Conservation (phyloP, 2,888 invertebrate genomes). For the Melinopterus prodromus region DNA sequence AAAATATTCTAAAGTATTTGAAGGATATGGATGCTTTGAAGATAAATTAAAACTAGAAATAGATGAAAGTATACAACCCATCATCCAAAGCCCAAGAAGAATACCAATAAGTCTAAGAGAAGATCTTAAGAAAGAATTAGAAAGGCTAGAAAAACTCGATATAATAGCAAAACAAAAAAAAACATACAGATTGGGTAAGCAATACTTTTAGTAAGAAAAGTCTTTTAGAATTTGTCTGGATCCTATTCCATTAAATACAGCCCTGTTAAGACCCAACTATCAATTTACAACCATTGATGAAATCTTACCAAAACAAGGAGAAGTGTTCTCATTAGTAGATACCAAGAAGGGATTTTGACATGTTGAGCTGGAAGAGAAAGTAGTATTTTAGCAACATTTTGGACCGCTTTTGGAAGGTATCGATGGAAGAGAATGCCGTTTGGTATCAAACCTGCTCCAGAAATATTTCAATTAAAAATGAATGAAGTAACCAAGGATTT, state of each 20-base stretch:
- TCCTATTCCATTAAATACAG: no score
- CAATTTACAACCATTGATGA: no score
- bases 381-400: constrained; percentile 34
- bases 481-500: no score
- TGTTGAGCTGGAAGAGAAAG: constrained; percentile 29
- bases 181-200: constrained; percentile 13
- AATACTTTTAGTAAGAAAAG: no score
- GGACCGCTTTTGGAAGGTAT: constrained; percentile 22
- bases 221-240: constrained; percentile 29
- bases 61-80: constrained; percentile 28
- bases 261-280: no score
- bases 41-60: constrained; percentile 35
- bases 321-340: no score
- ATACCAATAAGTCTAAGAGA: background rate
- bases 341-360: no score
- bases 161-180: no score
- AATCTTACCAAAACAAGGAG: no score
- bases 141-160: background rate
- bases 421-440: no score
- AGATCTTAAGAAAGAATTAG: constrained; percentile 8
- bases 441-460: no score
- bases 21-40: constrained; percentile 19
- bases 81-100: constrained; percentile 27
- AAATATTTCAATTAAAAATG: no score
- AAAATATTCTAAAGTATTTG: constrained; percentile 8